Percentiles rank a stretch among this genome's conserved stretches.
These are phyloP conservation scores for Phocoena sinus DNA, from an alignment of 2,113 vertebrate genomes.

Conservation along the genomic window DNA sequence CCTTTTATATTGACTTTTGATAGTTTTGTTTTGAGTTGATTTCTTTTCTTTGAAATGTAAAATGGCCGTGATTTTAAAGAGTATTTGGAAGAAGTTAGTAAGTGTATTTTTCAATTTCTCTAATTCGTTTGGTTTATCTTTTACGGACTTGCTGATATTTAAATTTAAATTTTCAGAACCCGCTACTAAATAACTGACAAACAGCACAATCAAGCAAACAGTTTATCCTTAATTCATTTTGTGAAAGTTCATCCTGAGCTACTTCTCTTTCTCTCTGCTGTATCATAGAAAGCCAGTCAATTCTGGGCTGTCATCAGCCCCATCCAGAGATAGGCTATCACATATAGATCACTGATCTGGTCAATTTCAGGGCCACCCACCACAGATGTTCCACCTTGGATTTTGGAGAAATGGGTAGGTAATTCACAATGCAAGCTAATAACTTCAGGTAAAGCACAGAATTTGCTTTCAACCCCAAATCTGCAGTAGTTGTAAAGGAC, in stretches of 20 bases:
- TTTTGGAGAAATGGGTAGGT: neutral
- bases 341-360: neutral
- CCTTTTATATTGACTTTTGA: neutral
- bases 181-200: neutral
- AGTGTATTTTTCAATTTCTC: neutral
- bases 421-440: neutral
- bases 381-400: neutral
- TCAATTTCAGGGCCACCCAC: neutral
- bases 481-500: neutral
- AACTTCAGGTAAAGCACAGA: neutral
- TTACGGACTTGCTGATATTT: neutral
- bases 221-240: neutral
- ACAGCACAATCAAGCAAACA: neutral
- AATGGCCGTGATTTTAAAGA: neutral
- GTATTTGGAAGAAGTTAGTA: neutral
- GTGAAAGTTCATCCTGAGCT: neutral
- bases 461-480: neutral
- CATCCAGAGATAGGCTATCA: neutral
- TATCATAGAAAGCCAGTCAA: neutral
- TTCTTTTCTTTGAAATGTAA: neutral
- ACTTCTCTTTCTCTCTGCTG: neutral
- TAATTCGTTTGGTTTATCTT: neutral
- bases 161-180: neutral
- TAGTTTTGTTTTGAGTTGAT: neutral
- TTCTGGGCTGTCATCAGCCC: neutral